These are phyloP conservation scores for Allolobophora icterica DNA, from an alignment of 2,888 invertebrate species.

Conservation along the genomic window DNA sequence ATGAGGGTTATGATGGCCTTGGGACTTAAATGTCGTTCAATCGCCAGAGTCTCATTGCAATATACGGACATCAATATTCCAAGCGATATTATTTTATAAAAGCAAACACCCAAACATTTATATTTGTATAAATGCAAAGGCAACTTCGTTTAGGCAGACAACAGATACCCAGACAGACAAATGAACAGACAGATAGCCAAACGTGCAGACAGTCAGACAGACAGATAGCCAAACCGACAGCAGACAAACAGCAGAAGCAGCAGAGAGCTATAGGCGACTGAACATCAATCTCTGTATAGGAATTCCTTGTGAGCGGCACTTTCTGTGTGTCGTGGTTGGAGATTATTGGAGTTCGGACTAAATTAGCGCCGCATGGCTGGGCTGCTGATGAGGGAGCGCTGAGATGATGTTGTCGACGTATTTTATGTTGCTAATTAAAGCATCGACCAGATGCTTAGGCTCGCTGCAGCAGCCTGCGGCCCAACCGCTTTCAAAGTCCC, in stretches of 20 bases:
- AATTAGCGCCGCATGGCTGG: conserved; percentile 1
- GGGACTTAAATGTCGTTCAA: too few relatives aligned
- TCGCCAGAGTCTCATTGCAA: too few relatives aligned
- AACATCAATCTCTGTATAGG: conserved; percentile 17
- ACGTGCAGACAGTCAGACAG: conserved; percentile 10
- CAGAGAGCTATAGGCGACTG: background rate
- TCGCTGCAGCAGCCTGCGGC: background rate
- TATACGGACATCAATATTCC: too few relatives aligned
- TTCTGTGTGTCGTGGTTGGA: background rate
- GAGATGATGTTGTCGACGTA: conserved; percentile 24
- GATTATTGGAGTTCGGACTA: conserved; percentile 30
- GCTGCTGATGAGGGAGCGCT: background rate
- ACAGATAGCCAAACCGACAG: background rate
- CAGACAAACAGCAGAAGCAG: background rate
- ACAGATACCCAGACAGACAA: conserved; percentile 22
- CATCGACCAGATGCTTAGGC: conserved; percentile 24
- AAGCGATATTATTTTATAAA: too few relatives aligned
- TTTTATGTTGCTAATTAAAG: conserved; percentile 25
- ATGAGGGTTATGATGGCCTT: too few relatives aligned
- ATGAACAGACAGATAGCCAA: conserved; percentile 21
- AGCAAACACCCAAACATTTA: background rate
- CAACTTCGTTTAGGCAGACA: background rate
- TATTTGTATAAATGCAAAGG: background rate
- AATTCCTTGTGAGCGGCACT: background rate
- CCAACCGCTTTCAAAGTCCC: conserved; percentile 23